These are phyloP conservation scores for Galago senegalensis DNA, from an alignment of 2,797 vertebrate species.

Conservation along the genomic window DNA sequence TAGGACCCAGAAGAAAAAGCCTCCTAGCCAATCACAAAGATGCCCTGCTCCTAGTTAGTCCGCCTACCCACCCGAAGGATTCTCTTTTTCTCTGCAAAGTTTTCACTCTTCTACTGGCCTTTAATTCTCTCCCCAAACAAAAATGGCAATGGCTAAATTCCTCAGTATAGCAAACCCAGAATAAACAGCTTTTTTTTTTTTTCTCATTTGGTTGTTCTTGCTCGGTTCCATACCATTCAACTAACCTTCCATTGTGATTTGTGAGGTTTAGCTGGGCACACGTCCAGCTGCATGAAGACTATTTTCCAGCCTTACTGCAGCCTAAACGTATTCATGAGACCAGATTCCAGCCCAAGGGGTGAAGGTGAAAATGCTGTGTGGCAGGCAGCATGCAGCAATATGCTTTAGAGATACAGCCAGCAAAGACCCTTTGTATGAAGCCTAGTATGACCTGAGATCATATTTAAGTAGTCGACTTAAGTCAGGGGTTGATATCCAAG, in stretches of 20 bases:
- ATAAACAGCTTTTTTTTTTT: background rate
- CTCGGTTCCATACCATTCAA: background rate
- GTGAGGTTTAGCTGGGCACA: background rate
- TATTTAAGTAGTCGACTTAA: background rate
- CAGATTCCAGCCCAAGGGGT: background rate
- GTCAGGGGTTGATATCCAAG: background rate
- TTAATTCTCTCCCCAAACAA: background rate
- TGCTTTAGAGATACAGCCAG: background rate
- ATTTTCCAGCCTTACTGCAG: background rate
- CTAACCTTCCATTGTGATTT: background rate
- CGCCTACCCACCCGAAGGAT: accelerated
- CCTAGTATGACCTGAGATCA: background rate
- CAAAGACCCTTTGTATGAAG: background rate
- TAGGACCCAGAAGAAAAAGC: background rate
- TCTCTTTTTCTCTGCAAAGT: background rate
- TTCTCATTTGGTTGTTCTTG: background rate
- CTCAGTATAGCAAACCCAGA: background rate
- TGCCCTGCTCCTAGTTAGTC: background rate
- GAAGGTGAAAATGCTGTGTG: background rate
- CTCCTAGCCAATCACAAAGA: background rate
- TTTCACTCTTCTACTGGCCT: background rate
- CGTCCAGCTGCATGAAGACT: background rate
- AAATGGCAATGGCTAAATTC: background rate
- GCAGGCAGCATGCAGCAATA: background rate
- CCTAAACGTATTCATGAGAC: background rate